These are phyloP conservation scores for Okamejei kenojei DNA, from an alignment of 2,797 vertebrate species.

Conservation along the genomic window DNA sequence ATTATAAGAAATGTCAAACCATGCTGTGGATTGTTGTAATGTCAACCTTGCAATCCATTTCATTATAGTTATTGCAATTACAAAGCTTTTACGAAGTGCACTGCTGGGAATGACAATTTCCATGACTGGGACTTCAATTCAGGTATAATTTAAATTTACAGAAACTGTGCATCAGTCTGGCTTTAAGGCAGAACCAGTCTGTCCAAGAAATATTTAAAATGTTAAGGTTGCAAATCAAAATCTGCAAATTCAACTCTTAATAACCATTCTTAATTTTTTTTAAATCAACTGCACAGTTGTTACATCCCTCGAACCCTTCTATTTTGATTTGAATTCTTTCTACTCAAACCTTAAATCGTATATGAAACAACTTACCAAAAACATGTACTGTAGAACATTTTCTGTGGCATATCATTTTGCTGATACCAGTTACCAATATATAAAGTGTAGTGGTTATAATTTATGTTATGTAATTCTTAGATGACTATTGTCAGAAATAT, in stretches of 20 bases:
- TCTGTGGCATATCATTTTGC: background rate
- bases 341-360: background rate
- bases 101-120: conserved; percentile 23
- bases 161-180: background rate
- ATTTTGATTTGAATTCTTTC: background rate
- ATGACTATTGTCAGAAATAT: background rate
- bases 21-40: conserved; percentile 19
- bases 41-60: conserved; percentile 3
- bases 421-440: background rate
- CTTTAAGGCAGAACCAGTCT: background rate
- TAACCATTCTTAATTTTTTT: background rate
- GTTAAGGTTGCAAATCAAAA: background rate
- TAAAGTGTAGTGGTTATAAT: background rate
- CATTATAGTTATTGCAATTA: conserved; percentile 34
- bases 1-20: conserved; percentile 34
- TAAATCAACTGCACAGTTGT: background rate
- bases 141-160: conserved; percentile 14
- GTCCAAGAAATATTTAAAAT: background rate
- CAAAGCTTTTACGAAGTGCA: conserved; percentile 29
- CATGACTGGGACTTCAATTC: background rate
- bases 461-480: background rate
- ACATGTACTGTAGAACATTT: background rate
- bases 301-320: background rate
- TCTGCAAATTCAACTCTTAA: background rate
- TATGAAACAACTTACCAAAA: background rate